A percentile compares a stretch with the other conserved stretches of the same genome.
phyloP scores from a whole-genome alignment of 2,113 vertebrate species.

The Triplophysa rosa region DNA sequence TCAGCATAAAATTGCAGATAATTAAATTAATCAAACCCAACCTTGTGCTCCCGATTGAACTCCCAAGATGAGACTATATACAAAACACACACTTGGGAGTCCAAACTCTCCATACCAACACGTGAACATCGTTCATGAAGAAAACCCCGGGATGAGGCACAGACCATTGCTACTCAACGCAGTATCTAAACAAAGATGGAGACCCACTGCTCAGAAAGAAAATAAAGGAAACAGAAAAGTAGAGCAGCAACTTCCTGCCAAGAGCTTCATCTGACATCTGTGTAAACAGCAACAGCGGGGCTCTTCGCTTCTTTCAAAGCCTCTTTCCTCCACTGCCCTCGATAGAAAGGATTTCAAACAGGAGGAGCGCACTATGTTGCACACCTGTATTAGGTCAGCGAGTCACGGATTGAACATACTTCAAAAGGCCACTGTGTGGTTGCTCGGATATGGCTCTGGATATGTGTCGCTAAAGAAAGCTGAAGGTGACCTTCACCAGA shows the following conservation, averaged over 20 bases:
- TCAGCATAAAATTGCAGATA: conserved; percentile 77
- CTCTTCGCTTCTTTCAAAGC: conserved; percentile 2
- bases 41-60: conserved; percentile 72
- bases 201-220: background rate
- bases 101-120: conserved; percentile 50
- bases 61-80: conserved; percentile 61
- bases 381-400: background rate
- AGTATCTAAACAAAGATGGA: background rate
- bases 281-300: conserved; percentile 33
- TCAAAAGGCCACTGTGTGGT: conserved; percentile 62
- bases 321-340: background rate
- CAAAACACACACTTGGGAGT: conserved; percentile 52
- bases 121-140: conserved; percentile 43
- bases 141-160: conserved; percentile 26
- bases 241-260: conserved; percentile 2
- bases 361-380: conserved; percentile 13
- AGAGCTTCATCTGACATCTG: conserved; percentile 37
- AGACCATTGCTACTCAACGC: background rate
- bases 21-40: conserved; percentile 73
- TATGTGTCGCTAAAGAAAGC: background rate
- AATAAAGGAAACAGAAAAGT: background rate
- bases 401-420: background rate
- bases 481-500: background rate
- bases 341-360: conserved; percentile 17
- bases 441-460: background rate